Base-by-base conservation (phyloP, 2,113 vertebrate genomes). In the Halcyon senegalensis region DNA sequence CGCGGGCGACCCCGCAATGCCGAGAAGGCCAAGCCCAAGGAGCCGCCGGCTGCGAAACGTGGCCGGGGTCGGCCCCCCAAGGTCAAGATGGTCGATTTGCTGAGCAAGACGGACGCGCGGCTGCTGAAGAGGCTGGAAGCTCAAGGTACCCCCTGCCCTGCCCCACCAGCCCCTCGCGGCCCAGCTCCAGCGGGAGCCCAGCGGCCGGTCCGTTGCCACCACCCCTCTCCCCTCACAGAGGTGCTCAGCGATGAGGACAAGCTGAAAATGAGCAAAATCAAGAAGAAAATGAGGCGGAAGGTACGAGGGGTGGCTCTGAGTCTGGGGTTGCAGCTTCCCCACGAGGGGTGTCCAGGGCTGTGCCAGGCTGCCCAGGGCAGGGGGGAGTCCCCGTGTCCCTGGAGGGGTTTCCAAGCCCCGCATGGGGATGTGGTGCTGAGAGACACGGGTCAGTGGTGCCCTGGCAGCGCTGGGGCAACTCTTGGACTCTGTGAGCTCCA, bases 281-380 rank as follows among this genome's bases (percentile, higher is more conserved):
- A 99, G 97, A 99, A 99, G 98, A 99, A 99, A 91, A 98, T 99
- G 97, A 99, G 98, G 94, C 98, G 98, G 98, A 99, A 99, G 99
- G 98, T 99, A 68, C 9, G 41, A 84, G 23, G 1, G 23, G 33
- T 59, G 66, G 66, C 48, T 3, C 0, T 0, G 0, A 19, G 24
- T 28, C 19, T 15, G n/a, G 81, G 37, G 43, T 5, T 6, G 46
- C 37, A 31, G 18, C 11, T 75, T 35, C 16, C 7, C 19, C 15
- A 3, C 9, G 17, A 39, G 24, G 60, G 35, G 28, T 39, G 35
- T 63, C 35, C 6, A 39, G 35, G 23, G 24, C 35, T 63, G 35
- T 15, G 4, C 25, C 37, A 30, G 28, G 18, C 39, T 66, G 63
- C 39, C 39, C 28, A 66, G 63, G 39, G 63, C 17, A 66, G 39